Base-by-base conservation (phyloP, 1,140 invertebrate species). In the Uloborus diversus region DNA sequence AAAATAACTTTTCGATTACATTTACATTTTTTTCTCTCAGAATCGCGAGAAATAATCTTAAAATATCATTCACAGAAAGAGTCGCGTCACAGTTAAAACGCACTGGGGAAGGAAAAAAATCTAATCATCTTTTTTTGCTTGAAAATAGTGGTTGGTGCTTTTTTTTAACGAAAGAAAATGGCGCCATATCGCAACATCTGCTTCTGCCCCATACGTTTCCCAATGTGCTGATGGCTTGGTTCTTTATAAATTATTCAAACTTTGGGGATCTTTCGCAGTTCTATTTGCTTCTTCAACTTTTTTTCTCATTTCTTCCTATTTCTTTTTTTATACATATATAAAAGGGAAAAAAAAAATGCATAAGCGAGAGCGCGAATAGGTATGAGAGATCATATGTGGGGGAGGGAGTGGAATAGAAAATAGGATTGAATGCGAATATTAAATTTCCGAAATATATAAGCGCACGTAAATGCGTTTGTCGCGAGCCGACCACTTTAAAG, bases 221-320 rank as follows among this genome's bases (percentile, higher is more conserved):
- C 14, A 17, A 49, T 68, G 33, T 20, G 61, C 23, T 35, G 11
- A 33, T 23, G 33, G 33, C 32, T 42, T 13, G 27, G 33, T 33
- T 70, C 30, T 70, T 70, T 70, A 70, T 70, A 70, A 70, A 70
- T 70, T 70, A 70, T 70, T 70, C 68, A 70, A 70, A 70, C 68
- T 70, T 70, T 70, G 37, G 37, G 37, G 37, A 17, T 42, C 37
- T 42, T 42, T 9, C 37, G 37, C 37, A 42, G 9, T 42, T 42
- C 17, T 42, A 42, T 9, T 13, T 9, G 37, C 9, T 42, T 13
- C 37, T 42, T 42, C n/a, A n/a, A n/a, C n/a, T 42, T 42, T n/a
- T n/a, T 42, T 42, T 42, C 2, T 2, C 37, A 42, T 9, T 42
- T n/a, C n/a, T n/a, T n/a, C n/a, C n/a, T n/a, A n/a, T n/a, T n/a